Conservation (phyloP, 2,888 invertebrate genomes). For the Saturnia japonica region DNA sequence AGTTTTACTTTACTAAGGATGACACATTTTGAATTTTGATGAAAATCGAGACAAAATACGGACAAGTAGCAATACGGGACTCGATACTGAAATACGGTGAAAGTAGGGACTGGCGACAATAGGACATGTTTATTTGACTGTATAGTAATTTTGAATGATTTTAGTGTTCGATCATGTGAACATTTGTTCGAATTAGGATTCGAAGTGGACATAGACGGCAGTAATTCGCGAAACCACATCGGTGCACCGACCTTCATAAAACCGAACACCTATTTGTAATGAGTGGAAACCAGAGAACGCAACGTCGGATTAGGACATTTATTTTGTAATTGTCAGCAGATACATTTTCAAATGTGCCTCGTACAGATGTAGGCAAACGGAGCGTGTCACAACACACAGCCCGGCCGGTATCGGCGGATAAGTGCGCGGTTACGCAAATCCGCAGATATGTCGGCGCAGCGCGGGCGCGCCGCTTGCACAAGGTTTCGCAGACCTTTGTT, state of each 20-base stretch:
- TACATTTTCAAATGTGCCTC: slow-evolving; percentile 47
- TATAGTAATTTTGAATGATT: too few species aligned
- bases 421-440: slow-evolving; percentile 81
- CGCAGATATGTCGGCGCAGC: slow-evolving; percentile 77
- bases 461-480: slow-evolving; percentile 80
- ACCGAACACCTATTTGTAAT: slow-evolving; percentile 11
- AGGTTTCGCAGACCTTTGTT: slow-evolving; percentile 82
- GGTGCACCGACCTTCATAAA: not conserved
- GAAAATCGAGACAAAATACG: too few species aligned
- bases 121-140: too few species aligned
- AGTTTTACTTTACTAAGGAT: too few species aligned
- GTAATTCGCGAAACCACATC: not conserved
- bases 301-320: slow-evolving; percentile 19
- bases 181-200: not conserved
- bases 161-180: not conserved
- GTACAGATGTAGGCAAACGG: slow-evolving; percentile 64
- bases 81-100: too few species aligned
- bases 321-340: slow-evolving; percentile 29
- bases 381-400: slow-evolving; percentile 76
- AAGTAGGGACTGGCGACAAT: too few species aligned
- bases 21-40: too few species aligned
- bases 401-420: slow-evolving; percentile 76
- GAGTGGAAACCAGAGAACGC: slow-evolving; percentile 16
- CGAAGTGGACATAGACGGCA: not conserved
- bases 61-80: too few species aligned